Evolutionary conservation across 2,888 invertebrate species (phyloP).

Genomic region (Cephalotes varians): DNA sequence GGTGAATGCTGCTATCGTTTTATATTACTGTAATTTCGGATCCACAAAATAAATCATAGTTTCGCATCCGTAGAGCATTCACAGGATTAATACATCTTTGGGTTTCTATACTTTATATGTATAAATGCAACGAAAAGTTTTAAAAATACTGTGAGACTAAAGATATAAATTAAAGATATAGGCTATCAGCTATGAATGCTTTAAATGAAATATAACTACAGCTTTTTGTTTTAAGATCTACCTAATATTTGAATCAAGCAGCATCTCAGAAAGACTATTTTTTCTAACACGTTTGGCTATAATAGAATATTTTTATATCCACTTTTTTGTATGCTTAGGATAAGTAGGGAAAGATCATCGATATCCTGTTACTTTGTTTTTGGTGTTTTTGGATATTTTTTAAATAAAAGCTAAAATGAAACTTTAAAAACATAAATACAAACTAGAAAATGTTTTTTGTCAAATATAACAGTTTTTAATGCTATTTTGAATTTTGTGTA

Average conservation of each 20-base stretch:
- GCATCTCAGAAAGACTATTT: not conserved
- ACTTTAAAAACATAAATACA: too few relatives aligned
- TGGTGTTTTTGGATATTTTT: too few relatives aligned
- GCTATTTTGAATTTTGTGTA: too few relatives aligned
- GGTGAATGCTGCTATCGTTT: constrained; percentile 35
- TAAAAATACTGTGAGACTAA: not conserved
- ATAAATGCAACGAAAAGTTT: not conserved
- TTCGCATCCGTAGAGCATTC: constrained; percentile 34
- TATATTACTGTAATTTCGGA: constrained; percentile 42
- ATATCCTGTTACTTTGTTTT: too few relatives aligned
- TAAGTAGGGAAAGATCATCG: too few relatives aligned
- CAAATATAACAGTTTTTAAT: too few relatives aligned
- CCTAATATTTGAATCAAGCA: not conserved
- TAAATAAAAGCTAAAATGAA: too few relatives aligned
- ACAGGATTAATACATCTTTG: constrained; percentile 14
- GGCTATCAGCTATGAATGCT: not conserved
- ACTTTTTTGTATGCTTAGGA: too few relatives aligned
- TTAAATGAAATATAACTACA: not conserved
- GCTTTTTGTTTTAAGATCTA: not conserved
- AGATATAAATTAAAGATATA: not conserved
- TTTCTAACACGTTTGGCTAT: not conserved
- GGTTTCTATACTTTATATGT: not conserved
- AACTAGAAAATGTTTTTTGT: too few relatives aligned
- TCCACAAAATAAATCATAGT: constrained; percentile 43
- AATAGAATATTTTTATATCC: too few relatives aligned